Evolutionary conservation across 2,113 vertebrate species (phyloP).

Genomic region (Myotis brandtii): DNA sequence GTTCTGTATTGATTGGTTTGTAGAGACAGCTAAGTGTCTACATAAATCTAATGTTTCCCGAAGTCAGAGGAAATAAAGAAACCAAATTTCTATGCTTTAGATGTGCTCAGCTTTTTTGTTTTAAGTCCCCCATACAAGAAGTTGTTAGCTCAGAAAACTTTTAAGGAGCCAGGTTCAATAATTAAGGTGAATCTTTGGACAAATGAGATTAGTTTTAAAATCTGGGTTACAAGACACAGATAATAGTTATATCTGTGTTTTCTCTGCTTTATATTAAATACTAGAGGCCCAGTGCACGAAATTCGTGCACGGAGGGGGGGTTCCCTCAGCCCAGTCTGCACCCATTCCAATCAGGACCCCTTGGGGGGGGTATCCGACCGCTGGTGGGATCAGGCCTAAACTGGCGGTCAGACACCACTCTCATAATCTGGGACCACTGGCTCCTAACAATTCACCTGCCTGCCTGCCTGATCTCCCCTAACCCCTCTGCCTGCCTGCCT

Average conservation of each 20-base stretch:
- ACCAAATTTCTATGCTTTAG: conserved; percentile 18
- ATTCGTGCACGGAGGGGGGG: too few relatives aligned
- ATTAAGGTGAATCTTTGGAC: neutral
- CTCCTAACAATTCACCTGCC: too few relatives aligned
- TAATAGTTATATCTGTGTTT: neutral
- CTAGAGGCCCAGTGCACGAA: too few relatives aligned
- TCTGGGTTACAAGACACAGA: conserved; percentile 23
- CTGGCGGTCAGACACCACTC: too few relatives aligned
- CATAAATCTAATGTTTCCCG: neutral
- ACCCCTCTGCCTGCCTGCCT: too few relatives aligned
- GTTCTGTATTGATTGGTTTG: neutral
- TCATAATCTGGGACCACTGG: too few relatives aligned
- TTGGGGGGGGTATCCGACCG: too few relatives aligned
- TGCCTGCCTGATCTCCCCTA: too few relatives aligned
- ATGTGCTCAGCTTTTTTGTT: neutral
- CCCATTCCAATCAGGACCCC: too few relatives aligned
- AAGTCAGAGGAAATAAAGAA: conserved; percentile 31
- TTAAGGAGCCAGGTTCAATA: neutral
- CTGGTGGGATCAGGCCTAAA: too few relatives aligned
- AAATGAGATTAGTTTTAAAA: conserved; percentile 13
- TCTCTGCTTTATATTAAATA: neutral
- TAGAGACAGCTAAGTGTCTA: neutral
- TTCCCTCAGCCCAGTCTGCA: too few relatives aligned
- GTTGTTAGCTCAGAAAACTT: neutral
- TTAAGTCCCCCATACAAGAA: neutral